Evolutionary conservation across 2,888 invertebrate species (phyloP).

Genomic region (Rhingia rostrata): DNA sequence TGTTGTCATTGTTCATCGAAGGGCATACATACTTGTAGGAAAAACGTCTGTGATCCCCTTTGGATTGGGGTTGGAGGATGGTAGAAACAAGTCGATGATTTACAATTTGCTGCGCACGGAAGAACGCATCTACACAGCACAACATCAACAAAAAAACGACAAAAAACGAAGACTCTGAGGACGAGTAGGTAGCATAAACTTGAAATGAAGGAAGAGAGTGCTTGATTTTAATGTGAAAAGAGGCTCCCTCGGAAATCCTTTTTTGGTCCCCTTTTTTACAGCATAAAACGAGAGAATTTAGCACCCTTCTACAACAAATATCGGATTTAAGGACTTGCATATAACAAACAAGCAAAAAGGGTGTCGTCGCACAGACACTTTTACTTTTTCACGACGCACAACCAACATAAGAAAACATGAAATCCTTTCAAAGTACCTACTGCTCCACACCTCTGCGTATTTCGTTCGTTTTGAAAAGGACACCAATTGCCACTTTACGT

Average conservation of each 20-base stretch:
- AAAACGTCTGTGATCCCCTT: constrained; percentile 44
- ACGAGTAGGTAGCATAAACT: constrained; percentile 56
- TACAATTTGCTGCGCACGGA: constrained; percentile 73
- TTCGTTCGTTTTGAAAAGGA: constrained; percentile 43
- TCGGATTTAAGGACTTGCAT: constrained; percentile 54
- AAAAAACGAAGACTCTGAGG: not conserved
- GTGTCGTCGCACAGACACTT: constrained; percentile 49
- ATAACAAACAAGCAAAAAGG: constrained; percentile 47
- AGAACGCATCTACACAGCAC: constrained; percentile 68
- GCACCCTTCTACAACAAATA: constrained; percentile 34
- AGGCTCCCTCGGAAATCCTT: constrained; percentile 72
- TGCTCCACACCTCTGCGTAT: constrained; percentile 29
- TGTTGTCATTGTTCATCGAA: constrained; percentile 46
- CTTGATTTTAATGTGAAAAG: constrained; percentile 74
- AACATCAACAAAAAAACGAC: constrained; percentile 8
- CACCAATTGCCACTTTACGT: constrained; percentile 66
- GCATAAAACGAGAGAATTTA: constrained; percentile 18
- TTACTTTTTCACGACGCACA: constrained; percentile 17
- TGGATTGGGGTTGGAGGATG: constrained; percentile 14
- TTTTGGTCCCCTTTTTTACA: constrained; percentile 38
- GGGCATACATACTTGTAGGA: constrained; percentile 30
- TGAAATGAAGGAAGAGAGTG: constrained; percentile 56
- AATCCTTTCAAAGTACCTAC: constrained; percentile 43
- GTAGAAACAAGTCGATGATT: constrained; percentile 72
- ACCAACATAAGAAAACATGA: constrained; percentile 2